phyloP scores from a whole-genome alignment of 2,888 invertebrate genomes.

The Polydrusus tereticollis region DNA sequence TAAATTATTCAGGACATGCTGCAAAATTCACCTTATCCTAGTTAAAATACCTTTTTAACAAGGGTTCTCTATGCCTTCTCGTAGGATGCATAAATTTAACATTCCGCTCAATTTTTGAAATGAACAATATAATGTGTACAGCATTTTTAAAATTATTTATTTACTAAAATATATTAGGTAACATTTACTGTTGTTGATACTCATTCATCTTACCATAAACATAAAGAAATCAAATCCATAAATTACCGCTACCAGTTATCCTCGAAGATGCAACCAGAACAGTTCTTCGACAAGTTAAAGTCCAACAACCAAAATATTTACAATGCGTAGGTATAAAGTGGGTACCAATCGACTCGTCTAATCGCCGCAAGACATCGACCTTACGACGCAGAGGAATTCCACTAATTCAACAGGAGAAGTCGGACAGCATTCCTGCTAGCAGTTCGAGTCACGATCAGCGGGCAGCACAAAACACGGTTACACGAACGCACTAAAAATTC shows the following conservation, averaged over 20 bases:
- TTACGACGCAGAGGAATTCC: slow-evolving; percentile 35
- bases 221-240: not conserved
- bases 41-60: no score
- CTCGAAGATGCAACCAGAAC: not conserved
- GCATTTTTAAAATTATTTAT: no score
- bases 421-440: slow-evolving; percentile 33
- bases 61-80: no score
- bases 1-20: no score
- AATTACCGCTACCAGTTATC: not conserved
- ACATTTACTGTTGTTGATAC: no score
- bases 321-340: not conserved
- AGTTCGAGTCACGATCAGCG: slow-evolving; percentile 12
- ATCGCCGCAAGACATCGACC: slow-evolving; percentile 34
- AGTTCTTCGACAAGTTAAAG: not conserved
- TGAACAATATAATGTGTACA: no score
- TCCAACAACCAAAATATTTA: slow-evolving; percentile 10
- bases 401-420: slow-evolving; percentile 16
- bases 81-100: no score
- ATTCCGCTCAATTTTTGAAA: no score
- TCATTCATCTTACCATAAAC: slow-evolving; percentile 13
- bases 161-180: no score
- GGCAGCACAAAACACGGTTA: not conserved
- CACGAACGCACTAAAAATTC: slow-evolving; percentile 1
- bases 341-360: not conserved
- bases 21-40: no score